phyloP scores from a whole-genome alignment of 2,888 invertebrate genomes.

The Lochmaea capreae region DNA sequence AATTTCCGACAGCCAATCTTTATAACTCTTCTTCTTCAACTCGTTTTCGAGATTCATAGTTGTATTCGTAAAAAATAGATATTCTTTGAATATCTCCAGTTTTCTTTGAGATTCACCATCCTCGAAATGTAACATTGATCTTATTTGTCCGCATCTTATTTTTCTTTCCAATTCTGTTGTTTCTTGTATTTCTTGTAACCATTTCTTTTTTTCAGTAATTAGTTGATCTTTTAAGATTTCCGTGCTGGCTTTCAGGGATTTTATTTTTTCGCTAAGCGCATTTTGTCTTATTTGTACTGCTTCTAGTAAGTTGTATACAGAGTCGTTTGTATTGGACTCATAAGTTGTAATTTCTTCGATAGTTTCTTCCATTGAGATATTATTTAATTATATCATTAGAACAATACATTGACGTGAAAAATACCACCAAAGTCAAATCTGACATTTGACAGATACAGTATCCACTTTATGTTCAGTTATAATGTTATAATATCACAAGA shows the following conservation, averaged over 20 bases:
- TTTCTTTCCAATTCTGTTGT: slow-evolving; percentile 43
- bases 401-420: background rate
- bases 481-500: no score
- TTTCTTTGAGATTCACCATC: slow-evolving; percentile 40
- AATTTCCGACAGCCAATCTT: slow-evolving; percentile 45
- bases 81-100: slow-evolving; percentile 44
- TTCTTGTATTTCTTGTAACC: slow-evolving; percentile 46
- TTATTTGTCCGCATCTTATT: slow-evolving; percentile 18
- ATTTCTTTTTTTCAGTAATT: slow-evolving; percentile 40
- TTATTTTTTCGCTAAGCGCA: slow-evolving; percentile 42
- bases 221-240: slow-evolving; percentile 45
- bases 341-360: slow-evolving; percentile 34
- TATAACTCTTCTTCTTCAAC: slow-evolving; percentile 40
- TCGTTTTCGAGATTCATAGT: slow-evolving; percentile 40
- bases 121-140: background rate
- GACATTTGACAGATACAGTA: background rate
- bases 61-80: slow-evolving; percentile 40
- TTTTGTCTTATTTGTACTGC: slow-evolving; percentile 33
- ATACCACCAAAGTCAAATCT: no score
- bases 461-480: background rate
- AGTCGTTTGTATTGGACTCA: slow-evolving; percentile 22
- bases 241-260: slow-evolving; percentile 40
- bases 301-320: background rate
- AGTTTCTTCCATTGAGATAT: slow-evolving; percentile 16
- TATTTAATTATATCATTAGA: background rate